Percentiles rank a stretch among this genome's conserved stretches.
Evolutionary conservation across 2,888 invertebrate genomes (phyloP).

Genomic region (Thecocarcelia acutangulata): DNA sequence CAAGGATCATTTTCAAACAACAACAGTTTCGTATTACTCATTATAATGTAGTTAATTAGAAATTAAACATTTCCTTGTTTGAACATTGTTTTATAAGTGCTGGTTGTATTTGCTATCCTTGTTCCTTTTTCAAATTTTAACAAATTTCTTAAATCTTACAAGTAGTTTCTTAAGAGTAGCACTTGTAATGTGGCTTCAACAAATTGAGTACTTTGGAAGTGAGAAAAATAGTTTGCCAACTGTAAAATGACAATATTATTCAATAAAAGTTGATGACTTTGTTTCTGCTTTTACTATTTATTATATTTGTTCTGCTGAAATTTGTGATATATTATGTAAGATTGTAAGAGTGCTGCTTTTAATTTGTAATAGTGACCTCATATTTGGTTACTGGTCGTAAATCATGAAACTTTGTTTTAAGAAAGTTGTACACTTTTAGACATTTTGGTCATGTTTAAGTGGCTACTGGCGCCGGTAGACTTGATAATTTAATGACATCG

Average conservation of each 20-base stretch:
- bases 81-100: conserved; percentile 44
- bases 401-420: conserved; percentile 56
- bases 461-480: conserved; percentile 69
- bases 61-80: conserved; percentile 62
- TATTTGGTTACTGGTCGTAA: conserved; percentile 63
- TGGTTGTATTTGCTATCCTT: neutral
- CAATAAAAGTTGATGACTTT: conserved; percentile 36
- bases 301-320: conserved; percentile 36
- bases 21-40: conserved; percentile 49
- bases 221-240: conserved; percentile 45
- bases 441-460: conserved; percentile 69
- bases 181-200: conserved; percentile 60
- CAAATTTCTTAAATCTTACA: conserved; percentile 21
- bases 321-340: conserved; percentile 30
- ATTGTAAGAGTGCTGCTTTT: conserved; percentile 23
- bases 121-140: neutral
- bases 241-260: conserved; percentile 46
- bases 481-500: conserved; percentile 25
- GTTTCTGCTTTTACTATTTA: conserved; percentile 30
- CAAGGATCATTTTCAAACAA: conserved; percentile 27
- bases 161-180: conserved; percentile 30
- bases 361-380: conserved; percentile 62
- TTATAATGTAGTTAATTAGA: conserved; percentile 62
- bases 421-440: conserved; percentile 53
- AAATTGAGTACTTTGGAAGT: conserved; percentile 41